A percentile compares a stretch with the other conserved stretches of the same genome.
Evolutionary conservation across 2,888 invertebrate genomes (phyloP).

Genomic region (Drosophila sordidula): DNA sequence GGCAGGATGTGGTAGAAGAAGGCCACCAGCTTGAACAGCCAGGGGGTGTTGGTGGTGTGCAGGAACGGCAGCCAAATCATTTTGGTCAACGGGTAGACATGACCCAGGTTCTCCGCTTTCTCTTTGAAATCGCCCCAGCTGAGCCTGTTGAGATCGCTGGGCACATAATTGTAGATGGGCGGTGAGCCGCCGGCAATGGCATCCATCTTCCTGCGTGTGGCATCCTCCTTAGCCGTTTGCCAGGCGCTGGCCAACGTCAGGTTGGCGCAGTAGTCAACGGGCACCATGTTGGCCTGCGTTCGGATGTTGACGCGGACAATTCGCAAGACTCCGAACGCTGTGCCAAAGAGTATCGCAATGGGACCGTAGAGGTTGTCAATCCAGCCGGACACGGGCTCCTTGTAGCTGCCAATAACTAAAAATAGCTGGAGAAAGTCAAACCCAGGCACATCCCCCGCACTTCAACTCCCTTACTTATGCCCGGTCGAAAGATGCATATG

Average conservation of each 20-base stretch:
- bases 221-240: constrained; percentile 80
- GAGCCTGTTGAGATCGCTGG: constrained; percentile 91
- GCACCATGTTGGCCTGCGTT: constrained; percentile 84
- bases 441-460: constrained; percentile 29
- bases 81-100: constrained; percentile 87
- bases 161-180: constrained; percentile 91
- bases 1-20: constrained; percentile 88
- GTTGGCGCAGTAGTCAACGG: constrained; percentile 85
- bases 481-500: constrained; percentile 89
- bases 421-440: not conserved
- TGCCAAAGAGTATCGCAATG: constrained; percentile 85
- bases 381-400: constrained; percentile 88
- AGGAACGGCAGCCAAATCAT: constrained; percentile 89
- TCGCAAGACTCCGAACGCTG: constrained; percentile 87
- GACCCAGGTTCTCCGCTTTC: constrained; percentile 82
- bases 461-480: constrained; percentile 86
- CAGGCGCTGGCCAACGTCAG: constrained; percentile 85
- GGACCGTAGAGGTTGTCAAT: constrained; percentile 89
- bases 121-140: constrained; percentile 90
- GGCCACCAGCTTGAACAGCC: constrained; percentile 84
- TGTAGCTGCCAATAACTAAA: constrained; percentile 83
- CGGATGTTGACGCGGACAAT: constrained; percentile 77
- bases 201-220: not conserved
- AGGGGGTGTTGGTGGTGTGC: constrained; percentile 84
- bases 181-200: constrained; percentile 44